These are phyloP conservation scores for Pavo muticus DNA, from an alignment of 2,113 vertebrate species.

Conservation along the genomic window DNA sequence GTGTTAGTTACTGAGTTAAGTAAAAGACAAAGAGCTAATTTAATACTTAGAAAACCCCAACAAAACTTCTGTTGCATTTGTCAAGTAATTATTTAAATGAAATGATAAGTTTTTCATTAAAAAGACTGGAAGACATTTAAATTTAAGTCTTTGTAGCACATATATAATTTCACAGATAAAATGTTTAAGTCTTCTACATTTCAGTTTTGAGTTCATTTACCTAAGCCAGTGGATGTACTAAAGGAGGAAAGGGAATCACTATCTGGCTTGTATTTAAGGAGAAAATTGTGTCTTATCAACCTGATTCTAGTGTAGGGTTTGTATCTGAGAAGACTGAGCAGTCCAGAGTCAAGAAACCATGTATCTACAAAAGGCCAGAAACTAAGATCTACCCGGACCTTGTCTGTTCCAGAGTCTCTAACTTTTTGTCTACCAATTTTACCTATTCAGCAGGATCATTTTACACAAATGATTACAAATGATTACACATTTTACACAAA, in stretches of 20 bases:
- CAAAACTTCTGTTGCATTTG: not conserved
- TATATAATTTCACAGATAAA: accelerated
- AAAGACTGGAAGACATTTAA: not conserved
- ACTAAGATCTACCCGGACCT: not conserved
- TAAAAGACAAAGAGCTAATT: not conserved
- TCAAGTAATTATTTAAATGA: not conserved
- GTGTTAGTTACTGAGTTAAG: not conserved
- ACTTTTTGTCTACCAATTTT: not conserved
- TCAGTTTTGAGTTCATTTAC: not conserved
- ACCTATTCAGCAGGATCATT: not conserved
- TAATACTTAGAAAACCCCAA: not conserved
- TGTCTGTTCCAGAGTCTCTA: not conserved
- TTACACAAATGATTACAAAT: accelerated
- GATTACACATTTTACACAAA: no score
- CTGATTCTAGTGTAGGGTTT: not conserved
- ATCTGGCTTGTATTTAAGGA: not conserved
- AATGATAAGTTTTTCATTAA: not conserved
- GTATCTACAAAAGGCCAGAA: not conserved
- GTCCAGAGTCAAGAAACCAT: not conserved
- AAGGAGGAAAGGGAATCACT: not conserved
- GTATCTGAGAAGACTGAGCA: not conserved
- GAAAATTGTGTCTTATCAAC: not conserved
- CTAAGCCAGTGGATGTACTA: not conserved
- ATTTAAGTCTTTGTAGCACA: not conserved
- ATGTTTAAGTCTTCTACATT: not conserved